A percentile compares a stretch with the other conserved stretches of the same genome.
These are phyloP conservation scores for Sphinx pinastri DNA, from an alignment of 2,888 invertebrate genomes.

Conservation along the genomic window DNA sequence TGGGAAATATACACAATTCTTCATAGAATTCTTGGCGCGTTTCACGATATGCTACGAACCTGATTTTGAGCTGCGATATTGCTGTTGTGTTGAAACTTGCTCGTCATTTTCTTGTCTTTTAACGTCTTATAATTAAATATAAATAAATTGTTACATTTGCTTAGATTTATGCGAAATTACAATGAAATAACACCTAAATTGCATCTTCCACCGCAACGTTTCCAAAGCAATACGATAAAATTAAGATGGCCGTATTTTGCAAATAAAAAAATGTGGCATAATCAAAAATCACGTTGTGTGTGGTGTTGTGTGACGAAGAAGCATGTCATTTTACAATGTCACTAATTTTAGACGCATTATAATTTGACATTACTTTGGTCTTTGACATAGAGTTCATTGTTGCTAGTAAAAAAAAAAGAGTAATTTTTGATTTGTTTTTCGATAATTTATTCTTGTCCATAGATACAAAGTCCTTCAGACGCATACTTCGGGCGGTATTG, in stretches of 20 bases:
- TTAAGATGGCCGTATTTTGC: background rate
- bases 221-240: background rate
- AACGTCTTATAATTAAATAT: background rate
- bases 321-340: background rate
- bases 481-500: too few species aligned
- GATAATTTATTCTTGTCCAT: too few species aligned
- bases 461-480: too few species aligned
- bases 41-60: constrained; percentile 57
- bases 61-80: constrained; percentile 64
- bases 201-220: constrained; percentile 13
- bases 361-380: constrained; percentile 3
- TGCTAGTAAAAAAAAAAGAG: background rate
- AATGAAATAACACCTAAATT: background rate
- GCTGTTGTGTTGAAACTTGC: constrained; percentile 52
- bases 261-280: background rate
- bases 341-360: background rate
- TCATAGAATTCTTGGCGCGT: constrained; percentile 34
- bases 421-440: background rate
- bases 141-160: constrained; percentile 4
- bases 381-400: background rate
- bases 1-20: constrained; percentile 20
- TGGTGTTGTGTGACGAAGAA: background rate
- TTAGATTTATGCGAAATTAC: background rate
- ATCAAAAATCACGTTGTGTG: background rate
- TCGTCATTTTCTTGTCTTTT: constrained; percentile 54